Percentiles rank a stretch among this genome's conserved stretches.
Evolutionary conservation across 2,113 vertebrate genomes (phyloP).

Genomic region (Melanostigma gelatinosum): DNA sequence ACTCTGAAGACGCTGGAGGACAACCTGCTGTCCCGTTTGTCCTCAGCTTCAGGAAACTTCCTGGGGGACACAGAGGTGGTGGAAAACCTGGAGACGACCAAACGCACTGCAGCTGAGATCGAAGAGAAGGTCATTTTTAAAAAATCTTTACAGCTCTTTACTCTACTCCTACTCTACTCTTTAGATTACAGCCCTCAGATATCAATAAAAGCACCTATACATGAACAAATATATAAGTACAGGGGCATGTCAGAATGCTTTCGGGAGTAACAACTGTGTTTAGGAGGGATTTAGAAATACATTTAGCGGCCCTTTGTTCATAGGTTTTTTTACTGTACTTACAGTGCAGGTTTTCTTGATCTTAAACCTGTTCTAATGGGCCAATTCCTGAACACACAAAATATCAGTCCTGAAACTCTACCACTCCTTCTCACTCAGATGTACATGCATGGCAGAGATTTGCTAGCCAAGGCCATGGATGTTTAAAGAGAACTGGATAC

Average conservation of each 20-base stretch:
- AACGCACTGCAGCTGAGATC: slow-evolving; percentile 91
- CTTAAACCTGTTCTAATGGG: not conserved
- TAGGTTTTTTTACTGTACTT: not conserved
- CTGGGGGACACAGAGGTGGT: slow-evolving; percentile 91
- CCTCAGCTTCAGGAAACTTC: slow-evolving; percentile 94
- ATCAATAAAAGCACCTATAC: not conserved
- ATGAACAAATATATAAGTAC: not conserved
- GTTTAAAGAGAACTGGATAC: too few species aligned
- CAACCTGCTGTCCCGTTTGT: slow-evolving; percentile 91
- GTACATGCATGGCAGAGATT: not conserved
- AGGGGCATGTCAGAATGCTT: not conserved
- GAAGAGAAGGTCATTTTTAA: slow-evolving; percentile 87
- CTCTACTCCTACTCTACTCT: not conserved
- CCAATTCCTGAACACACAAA: too few species aligned
- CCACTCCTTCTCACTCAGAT: not conserved
- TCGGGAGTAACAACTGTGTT: not conserved
- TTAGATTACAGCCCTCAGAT: not conserved
- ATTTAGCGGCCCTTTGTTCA: not conserved
- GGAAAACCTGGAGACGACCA: slow-evolving; percentile 94
- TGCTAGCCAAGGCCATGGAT: not conserved
- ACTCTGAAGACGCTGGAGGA: slow-evolving; percentile 95
- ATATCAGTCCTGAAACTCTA: not conserved
- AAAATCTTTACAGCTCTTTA: not conserved
- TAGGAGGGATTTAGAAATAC: not conserved
- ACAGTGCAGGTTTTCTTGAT: not conserved